Evolutionary conservation across 2,113 vertebrate genomes (phyloP).

Genomic region (Vulpes ferrilata): DNA sequence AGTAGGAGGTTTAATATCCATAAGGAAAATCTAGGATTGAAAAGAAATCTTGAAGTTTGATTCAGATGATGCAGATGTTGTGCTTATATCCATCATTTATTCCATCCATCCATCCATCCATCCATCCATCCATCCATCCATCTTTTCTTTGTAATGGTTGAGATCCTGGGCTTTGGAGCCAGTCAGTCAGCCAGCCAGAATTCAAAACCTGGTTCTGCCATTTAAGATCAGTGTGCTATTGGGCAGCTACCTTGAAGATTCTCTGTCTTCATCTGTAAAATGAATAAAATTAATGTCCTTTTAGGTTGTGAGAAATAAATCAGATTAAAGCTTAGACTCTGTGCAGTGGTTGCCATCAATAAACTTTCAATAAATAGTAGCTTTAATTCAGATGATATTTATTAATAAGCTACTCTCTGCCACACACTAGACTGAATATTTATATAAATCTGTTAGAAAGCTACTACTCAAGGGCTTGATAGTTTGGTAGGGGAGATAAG

Average conservation of each 20-base stretch:
- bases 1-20: constrained; percentile 43
- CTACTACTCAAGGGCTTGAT: neutral
- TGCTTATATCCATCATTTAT: constrained; percentile 32
- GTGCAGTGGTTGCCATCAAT: neutral
- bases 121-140: neutral
- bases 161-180: neutral
- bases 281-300: neutral
- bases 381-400: neutral
- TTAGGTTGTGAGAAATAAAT: neutral
- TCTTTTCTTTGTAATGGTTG: neutral
- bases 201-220: neutral
- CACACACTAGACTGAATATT: neutral
- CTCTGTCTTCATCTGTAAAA: neutral
- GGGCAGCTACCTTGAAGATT: neutral
- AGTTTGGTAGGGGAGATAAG: neutral
- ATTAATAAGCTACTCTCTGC: neutral
- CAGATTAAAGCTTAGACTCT: neutral
- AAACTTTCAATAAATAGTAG: neutral
- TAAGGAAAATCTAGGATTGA: neutral
- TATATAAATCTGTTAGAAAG: neutral
- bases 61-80: neutral
- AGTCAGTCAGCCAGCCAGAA: constrained; percentile 18
- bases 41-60: neutral
- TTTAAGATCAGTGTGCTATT: neutral
- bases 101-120: neutral